phyloP scores from a whole-genome alignment of 1,140 invertebrate genomes.

The Caligus rogercresseyi region DNA sequence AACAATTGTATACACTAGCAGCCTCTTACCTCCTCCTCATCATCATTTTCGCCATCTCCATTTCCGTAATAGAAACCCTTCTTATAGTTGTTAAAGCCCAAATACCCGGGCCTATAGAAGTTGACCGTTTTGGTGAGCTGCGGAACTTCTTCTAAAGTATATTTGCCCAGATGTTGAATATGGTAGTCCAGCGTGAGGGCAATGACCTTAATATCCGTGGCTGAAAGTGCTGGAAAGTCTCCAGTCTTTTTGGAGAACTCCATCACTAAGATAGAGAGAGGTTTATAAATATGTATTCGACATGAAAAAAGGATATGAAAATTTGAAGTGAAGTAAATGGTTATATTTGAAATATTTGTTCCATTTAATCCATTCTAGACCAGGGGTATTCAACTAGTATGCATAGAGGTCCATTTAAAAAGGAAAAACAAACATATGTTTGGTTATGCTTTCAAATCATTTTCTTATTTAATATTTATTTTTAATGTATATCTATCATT shows the following conservation, averaged over 20 bases:
- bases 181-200: slow-evolving; percentile 82
- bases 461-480: too few species aligned
- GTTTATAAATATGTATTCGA: slow-evolving; percentile 11
- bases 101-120: slow-evolving; percentile 11
- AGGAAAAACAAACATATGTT: too few species aligned
- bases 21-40: too few species aligned
- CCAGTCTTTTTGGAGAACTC: slow-evolving; percentile 94
- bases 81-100: not conserved
- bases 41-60: not conserved
- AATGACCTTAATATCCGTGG: slow-evolving; percentile 80
- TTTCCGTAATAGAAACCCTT: slow-evolving; percentile 10
- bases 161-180: slow-evolving; percentile 54
- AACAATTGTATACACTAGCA: too few species aligned
- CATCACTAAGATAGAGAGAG: not conserved
- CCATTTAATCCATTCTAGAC: too few species aligned
- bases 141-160: slow-evolving; percentile 57
- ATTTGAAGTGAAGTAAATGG: too few species aligned
- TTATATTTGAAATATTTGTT: too few species aligned
- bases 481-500: too few species aligned
- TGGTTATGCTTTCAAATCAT: too few species aligned
- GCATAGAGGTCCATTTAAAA: too few species aligned
- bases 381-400: too few species aligned
- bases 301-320: too few species aligned
- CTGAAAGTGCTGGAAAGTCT: slow-evolving; percentile 75
- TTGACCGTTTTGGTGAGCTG: slow-evolving; percentile 35